phyloP scores from a whole-genome alignment of 2,888 invertebrate genomes.

The Agonopterix subpropinquella region DNA sequence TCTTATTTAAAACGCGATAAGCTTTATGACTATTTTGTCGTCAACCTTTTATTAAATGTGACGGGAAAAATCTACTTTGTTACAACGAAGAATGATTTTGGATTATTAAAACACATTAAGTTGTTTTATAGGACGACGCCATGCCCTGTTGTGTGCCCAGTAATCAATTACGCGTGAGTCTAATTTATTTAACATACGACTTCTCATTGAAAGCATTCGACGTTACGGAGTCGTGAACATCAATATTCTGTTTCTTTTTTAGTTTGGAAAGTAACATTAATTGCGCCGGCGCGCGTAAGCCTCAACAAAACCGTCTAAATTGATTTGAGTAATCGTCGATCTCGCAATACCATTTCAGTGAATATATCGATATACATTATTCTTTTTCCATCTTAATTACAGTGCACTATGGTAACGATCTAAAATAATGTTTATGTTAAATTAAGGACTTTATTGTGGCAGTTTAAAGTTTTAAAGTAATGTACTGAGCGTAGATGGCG shows the following conservation, averaged over 20 bases:
- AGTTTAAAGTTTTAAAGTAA: too few relatives aligned
- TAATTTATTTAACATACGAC: conserved; percentile 53
- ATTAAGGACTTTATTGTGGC: too few relatives aligned
- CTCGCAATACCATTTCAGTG: conserved; percentile 49
- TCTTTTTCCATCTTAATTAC: conserved; percentile 47
- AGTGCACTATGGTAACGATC: conserved; percentile 39
- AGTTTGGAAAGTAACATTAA: conserved; percentile 54
- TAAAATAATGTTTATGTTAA: background rate
- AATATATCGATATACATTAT: conserved; percentile 53
- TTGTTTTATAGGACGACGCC: background rate
- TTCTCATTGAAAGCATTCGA: conserved; percentile 56
- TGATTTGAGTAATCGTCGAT: conserved; percentile 59
- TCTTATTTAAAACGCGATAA: conserved; percentile 35
- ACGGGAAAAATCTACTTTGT: too few relatives aligned
- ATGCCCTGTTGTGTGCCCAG: conserved; percentile 19
- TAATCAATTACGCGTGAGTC: conserved; percentile 46
- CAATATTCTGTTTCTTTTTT: conserved; percentile 47
- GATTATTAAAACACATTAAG: too few relatives aligned
- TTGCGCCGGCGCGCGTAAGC: conserved; percentile 40
- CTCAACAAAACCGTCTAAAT: conserved; percentile 53
- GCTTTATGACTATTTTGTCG: conserved; percentile 27
- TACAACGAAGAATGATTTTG: too few relatives aligned
- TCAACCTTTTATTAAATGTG: conserved; percentile 8
- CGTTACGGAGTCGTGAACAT: conserved; percentile 55
- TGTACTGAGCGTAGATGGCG: background rate